A percentile compares a stretch with the other conserved stretches of the same genome.
These are phyloP conservation scores for Gobiocypris rarus DNA, from an alignment of 2,113 vertebrate species.

Conservation along the genomic window DNA sequence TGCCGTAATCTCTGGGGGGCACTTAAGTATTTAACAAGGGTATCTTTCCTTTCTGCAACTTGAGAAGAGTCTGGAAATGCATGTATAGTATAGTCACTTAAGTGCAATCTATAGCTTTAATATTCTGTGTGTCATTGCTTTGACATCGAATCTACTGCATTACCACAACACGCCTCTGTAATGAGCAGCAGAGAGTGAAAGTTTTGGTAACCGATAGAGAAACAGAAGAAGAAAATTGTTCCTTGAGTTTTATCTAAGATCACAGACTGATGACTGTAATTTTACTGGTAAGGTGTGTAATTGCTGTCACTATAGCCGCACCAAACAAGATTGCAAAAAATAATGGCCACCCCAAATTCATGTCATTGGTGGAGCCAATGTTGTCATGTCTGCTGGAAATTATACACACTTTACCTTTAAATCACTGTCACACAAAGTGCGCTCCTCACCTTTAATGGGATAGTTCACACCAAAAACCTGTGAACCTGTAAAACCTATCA, in stretches of 20 bases:
- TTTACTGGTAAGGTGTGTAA: background rate
- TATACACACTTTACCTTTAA: slow-evolving; percentile 1
- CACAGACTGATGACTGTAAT: slow-evolving; percentile 1
- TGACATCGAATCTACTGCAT: background rate
- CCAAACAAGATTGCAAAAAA: background rate
- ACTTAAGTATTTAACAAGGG: background rate
- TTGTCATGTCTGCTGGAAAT: background rate
- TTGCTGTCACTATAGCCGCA: background rate
- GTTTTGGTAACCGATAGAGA: background rate
- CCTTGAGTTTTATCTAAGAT: background rate
- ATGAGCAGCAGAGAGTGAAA: background rate
- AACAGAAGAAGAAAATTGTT: background rate
- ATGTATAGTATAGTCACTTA: background rate
- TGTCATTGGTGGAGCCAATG: background rate
- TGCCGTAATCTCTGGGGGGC: background rate
- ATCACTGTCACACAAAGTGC: background rate
- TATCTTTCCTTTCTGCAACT: background rate
- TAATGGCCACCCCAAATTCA: background rate
- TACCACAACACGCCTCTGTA: background rate
- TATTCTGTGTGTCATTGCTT: background rate
- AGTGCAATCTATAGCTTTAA: background rate
- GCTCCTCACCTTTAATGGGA: background rate
- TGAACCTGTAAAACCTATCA: background rate
- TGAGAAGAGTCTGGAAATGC: background rate
- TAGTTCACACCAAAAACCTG: background rate